Base-by-base conservation (phyloP, 2,888 invertebrate genomes). In the Eretmocerus hayati region DNA sequence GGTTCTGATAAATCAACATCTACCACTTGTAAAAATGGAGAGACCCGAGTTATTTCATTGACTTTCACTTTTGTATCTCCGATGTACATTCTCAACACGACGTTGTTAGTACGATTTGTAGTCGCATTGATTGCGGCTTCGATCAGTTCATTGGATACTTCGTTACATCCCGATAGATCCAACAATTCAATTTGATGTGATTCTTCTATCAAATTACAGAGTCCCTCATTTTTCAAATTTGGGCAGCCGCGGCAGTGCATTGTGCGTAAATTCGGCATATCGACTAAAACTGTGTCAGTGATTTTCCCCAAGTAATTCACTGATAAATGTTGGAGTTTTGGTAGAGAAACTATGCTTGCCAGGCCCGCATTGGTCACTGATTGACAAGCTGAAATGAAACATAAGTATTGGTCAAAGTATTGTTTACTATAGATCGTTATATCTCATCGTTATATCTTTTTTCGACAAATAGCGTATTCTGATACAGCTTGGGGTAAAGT, bases 21-120 rank as follows among this genome's bases (percentile, higher is more conserved):
- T 2, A 68, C 55, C 42, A 67, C 56, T 42, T 63, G 61, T 13
- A 68, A 50, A 22, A 64, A 58, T 3, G 68, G 68, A 3, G 66
- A 66, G 11, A 64, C 52, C n/a, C 50, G 45, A 4, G 22, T 44
- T 21, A 57, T 50, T 23, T 55, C 36, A 16, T 32, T 46, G 11
- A 45, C 31, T 9, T 33, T 18, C 13, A 62, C 51, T 4, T 21
- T 20, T 35, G 63, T 64, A 40, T 58, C 59, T 5, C 66, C 67
- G 5, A 67, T 58, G 9, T 60, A 60, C 19, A 71, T 58, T 47
- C 60, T 65, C 5, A 70, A 57, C n/a, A 65, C 51, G 5, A 49
- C 49, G 37, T 63, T 64, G 35, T 62, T 69, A 11, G 57, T 59
- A 16, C 71, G 59, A 23, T 36, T 55, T 20, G 54, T 59, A 3